Evolutionary conservation across 2,797 vertebrate species (phyloP).

Genomic region (Gadopsis bispinosus): DNA sequence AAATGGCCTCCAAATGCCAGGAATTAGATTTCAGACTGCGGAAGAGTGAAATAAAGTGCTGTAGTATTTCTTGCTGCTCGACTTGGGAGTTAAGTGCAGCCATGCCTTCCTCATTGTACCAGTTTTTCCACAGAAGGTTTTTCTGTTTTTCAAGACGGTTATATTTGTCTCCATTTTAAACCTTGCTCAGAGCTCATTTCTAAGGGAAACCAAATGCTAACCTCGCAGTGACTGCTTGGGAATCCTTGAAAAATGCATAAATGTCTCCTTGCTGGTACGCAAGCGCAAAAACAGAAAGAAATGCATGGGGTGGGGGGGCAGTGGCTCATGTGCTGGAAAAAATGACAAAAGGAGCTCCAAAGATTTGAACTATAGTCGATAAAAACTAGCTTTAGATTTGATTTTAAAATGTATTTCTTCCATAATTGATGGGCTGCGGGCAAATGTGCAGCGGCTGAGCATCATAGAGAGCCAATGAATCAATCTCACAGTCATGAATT

Average conservation of each 20-base stretch:
- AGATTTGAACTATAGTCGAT: slow-evolving; percentile 24
- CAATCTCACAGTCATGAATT: slow-evolving; percentile 44
- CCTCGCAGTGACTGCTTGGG: slow-evolving; percentile 5
- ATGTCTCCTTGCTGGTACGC: not conserved
- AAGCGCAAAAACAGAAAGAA: not conserved
- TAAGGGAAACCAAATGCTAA: slow-evolving; percentile 6
- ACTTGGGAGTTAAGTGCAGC: slow-evolving; percentile 55
- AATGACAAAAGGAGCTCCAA: not conserved
- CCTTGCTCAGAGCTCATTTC: slow-evolving; percentile 23
- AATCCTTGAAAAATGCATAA: slow-evolving; percentile 30
- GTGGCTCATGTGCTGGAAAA: not conserved
- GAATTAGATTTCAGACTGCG: slow-evolving; percentile 77
- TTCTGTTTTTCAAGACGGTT: slow-evolving; percentile 18
- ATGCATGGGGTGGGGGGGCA: not conserved
- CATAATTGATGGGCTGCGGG: slow-evolving; percentile 18
- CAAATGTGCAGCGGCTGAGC: slow-evolving; percentile 23
- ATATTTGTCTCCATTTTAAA: slow-evolving; percentile 38
- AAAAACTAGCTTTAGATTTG: not conserved
- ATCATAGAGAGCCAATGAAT: slow-evolving; percentile 37
- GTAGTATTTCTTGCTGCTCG: slow-evolving; percentile 65
- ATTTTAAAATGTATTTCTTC: slow-evolving; percentile 18
- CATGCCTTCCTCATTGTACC: slow-evolving; percentile 21
- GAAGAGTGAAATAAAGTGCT: slow-evolving; percentile 73
- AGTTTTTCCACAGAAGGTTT: slow-evolving; percentile 16
- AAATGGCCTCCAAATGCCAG: slow-evolving; percentile 80